Conservation (phyloP, 2,888 invertebrate genomes). For the Dascillus cervinus region DNA sequence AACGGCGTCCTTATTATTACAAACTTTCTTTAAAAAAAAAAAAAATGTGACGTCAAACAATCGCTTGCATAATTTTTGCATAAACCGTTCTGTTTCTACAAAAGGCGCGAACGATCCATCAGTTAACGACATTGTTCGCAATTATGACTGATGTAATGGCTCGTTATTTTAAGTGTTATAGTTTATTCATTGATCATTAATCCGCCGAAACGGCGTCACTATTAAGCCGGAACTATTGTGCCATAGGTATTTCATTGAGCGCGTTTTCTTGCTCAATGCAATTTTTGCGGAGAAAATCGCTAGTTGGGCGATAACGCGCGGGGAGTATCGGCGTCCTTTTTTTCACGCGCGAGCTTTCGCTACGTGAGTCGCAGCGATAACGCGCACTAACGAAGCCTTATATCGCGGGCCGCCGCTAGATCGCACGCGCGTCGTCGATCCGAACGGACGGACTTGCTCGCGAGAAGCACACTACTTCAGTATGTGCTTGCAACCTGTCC, state of each 20-base stretch:
- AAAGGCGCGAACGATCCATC: neutral
- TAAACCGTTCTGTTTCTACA: neutral
- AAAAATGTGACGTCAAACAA: neutral
- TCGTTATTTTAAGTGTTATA: constrained; percentile 15
- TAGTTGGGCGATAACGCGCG: too few species aligned
- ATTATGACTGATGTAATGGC: constrained; percentile 12
- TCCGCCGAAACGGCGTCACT: too few species aligned
- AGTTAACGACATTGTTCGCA: constrained; percentile 6
- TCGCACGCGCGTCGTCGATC: constrained; percentile 46
- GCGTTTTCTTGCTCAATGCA: too few species aligned
- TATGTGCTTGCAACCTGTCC: constrained; percentile 43
- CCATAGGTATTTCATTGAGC: too few species aligned
- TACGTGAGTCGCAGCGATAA: neutral
- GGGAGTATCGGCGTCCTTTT: too few species aligned
- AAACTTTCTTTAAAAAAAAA: neutral
- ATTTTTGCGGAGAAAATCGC: too few species aligned
- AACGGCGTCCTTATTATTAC: neutral
- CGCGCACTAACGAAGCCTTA: too few species aligned
- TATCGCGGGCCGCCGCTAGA: constrained; percentile 45
- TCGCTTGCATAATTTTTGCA: neutral
- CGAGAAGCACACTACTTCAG: constrained; percentile 45
- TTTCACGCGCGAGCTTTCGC: too few species aligned
- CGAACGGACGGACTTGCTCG: constrained; percentile 41
- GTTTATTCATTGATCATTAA: constrained; percentile 17
- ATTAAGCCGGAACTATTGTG: too few species aligned